Percentiles rank a stretch among this genome's conserved stretches.
Evolutionary conservation across 2,888 invertebrate species (phyloP).

Genomic region (Carcina quercana): DNA sequence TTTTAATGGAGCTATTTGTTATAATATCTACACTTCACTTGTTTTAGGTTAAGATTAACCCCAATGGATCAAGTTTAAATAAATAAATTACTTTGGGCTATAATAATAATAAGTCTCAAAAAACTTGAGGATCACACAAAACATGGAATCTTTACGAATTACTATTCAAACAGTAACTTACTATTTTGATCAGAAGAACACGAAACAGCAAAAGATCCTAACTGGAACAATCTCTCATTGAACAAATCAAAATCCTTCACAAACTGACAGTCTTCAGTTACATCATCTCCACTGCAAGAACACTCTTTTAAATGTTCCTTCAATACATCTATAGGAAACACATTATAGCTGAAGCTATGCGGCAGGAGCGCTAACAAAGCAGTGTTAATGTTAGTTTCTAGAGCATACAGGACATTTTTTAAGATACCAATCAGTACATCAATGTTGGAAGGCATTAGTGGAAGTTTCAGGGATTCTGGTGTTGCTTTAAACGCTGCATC

Average conservation of each 20-base stretch:
- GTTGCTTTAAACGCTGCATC: conserved; percentile 62
- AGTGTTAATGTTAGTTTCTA: conserved; percentile 79
- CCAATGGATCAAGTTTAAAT: too few species aligned
- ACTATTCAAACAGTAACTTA: conserved; percentile 28
- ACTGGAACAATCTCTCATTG: conserved; percentile 79
- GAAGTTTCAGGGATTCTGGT: conserved; percentile 43
- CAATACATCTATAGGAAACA: conserved; percentile 41
- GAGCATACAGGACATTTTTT: conserved; percentile 75
- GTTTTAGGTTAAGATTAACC: too few species aligned
- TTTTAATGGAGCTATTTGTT: too few species aligned
- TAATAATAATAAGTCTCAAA: too few species aligned
- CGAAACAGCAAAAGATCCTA: conserved; percentile 81
- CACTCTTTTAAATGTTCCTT: conserved; percentile 44
- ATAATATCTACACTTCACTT: too few species aligned
- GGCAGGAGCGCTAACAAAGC: conserved; percentile 75
- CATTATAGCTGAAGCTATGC: conserved; percentile 45
- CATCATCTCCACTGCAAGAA: conserved; percentile 32
- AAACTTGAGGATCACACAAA: too few species aligned
- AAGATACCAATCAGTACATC: conserved; percentile 75
- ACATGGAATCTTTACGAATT: too few species aligned
- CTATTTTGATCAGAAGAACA: conserved; percentile 60
- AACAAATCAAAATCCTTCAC: conserved; percentile 79
- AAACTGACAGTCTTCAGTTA: conserved; percentile 58
- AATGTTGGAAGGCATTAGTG: conserved; percentile 57
- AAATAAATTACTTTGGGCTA: too few species aligned